These are phyloP conservation scores for Panagrolaimus sp. DNA, from an alignment of 1,140 invertebrate genomes.

Conservation along the genomic window DNA sequence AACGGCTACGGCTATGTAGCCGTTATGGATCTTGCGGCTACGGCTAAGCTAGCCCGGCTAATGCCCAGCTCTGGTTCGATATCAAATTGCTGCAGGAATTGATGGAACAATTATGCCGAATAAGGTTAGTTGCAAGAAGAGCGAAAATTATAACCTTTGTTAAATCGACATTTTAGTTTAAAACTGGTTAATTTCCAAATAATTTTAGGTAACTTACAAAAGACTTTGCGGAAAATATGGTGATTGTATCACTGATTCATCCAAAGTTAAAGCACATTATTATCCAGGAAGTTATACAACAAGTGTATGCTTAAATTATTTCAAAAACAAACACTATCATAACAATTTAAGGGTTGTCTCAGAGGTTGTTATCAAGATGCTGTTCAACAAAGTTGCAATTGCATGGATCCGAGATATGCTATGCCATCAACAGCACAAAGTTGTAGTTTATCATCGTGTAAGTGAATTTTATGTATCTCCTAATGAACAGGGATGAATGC, in stretches of 20 bases:
- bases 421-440: not conserved
- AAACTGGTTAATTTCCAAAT: conserved; percentile 6
- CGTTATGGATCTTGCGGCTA: too few relatives aligned
- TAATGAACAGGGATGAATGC: too few relatives aligned
- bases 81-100: conserved; percentile 17
- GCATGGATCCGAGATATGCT: conserved; percentile 6
- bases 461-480: too few relatives aligned
- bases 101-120: too few relatives aligned
- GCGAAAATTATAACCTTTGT: too few relatives aligned
- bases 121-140: too few relatives aligned
- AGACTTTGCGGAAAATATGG: conserved; percentile 28
- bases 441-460: not conserved
- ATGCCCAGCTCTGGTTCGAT: too few relatives aligned
- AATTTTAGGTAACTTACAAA: conserved; percentile 19
- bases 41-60: too few relatives aligned
- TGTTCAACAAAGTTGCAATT: not conserved
- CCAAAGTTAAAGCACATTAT: conserved; percentile 28
- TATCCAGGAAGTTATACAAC: conserved; percentile 28
- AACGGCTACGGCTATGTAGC: too few relatives aligned
- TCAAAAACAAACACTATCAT: too few relatives aligned
- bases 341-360: not conserved
- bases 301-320: too few relatives aligned
- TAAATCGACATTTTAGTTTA: too few relatives aligned
- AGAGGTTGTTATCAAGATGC: not conserved
- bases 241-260: conserved; percentile 23